Percentiles rank a stretch among this genome's conserved stretches.
phyloP scores from a whole-genome alignment of 1,140 invertebrate genomes.

The Drosophila sturtevanti region DNA sequence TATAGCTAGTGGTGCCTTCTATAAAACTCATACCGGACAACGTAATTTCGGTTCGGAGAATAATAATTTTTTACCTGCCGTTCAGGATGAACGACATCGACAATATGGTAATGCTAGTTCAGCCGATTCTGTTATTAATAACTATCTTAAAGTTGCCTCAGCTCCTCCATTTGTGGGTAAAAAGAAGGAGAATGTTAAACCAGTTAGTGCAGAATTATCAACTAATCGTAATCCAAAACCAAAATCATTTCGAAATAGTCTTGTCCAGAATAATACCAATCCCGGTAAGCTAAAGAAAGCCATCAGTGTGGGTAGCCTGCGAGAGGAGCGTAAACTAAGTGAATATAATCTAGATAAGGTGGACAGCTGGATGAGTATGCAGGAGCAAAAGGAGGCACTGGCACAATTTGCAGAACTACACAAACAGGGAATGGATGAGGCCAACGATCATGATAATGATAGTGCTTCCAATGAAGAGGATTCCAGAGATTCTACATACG shows the following conservation, averaged over 20 bases:
- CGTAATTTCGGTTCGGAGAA: constrained; percentile 67
- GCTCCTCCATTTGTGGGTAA: constrained; percentile 60
- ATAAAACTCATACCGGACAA: constrained; percentile 7
- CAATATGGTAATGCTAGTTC: constrained; percentile 30
- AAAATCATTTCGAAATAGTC: constrained; percentile 21
- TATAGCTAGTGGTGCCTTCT: not conserved
- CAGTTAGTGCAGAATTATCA: constrained; percentile 42
- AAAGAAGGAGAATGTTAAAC: constrained; percentile 77
- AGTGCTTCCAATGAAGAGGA: constrained; percentile 70
- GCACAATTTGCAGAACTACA: constrained; percentile 54
- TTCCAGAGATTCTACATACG: constrained; percentile 76
- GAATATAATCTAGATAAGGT: constrained; percentile 82
- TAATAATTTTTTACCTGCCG: constrained; percentile 59
- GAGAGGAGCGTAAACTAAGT: constrained; percentile 74
- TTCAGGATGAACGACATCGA: constrained; percentile 47
- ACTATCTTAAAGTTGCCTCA: constrained; percentile 68
- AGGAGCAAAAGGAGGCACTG: constrained; percentile 64
- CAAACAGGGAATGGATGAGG: constrained; percentile 60
- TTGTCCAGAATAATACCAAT: not conserved
- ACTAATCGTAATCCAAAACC: constrained; percentile 19
- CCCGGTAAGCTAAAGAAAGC: constrained; percentile 65
- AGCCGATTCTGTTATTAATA: constrained; percentile 73
- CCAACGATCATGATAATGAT: constrained; percentile 48
- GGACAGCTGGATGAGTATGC: constrained; percentile 81
- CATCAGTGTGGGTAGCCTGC: constrained; percentile 60